Evolutionary conservation across 1,140 invertebrate genomes (phyloP).

Genomic region (Cotesia chilonis): DNA sequence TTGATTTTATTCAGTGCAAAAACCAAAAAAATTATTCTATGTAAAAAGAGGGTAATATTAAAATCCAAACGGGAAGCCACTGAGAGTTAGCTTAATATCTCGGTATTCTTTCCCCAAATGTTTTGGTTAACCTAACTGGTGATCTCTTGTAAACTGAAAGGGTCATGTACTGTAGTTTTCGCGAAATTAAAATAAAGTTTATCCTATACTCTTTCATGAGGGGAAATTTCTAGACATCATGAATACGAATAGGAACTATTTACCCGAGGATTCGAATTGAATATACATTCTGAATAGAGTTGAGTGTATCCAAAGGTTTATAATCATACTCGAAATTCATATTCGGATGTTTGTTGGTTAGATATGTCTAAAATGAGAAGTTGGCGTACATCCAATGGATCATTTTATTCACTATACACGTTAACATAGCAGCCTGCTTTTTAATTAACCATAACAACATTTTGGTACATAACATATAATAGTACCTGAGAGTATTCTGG

Average conservation of each 20-base stretch:
- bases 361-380: constrained; percentile 21
- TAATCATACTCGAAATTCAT: constrained; percentile 21
- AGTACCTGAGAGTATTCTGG: too few relatives aligned
- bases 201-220: background rate
- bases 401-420: constrained; percentile 4
- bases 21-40: too few relatives aligned
- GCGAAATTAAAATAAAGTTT: too few relatives aligned
- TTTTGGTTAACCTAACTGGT: too few relatives aligned
- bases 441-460: constrained; percentile 29
- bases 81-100: too few relatives aligned
- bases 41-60: too few relatives aligned
- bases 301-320: constrained; percentile 19
- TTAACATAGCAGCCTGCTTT: background rate
- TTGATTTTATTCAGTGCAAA: too few relatives aligned
- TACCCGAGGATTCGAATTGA: constrained; percentile 14
- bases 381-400: constrained; percentile 6
- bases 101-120: too few relatives aligned
- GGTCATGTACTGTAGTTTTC: too few relatives aligned
- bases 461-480: background rate
- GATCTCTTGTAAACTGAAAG: background rate
- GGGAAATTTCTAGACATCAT: constrained; percentile 3
- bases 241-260: constrained; percentile 15
- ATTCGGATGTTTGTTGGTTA: constrained; percentile 20
- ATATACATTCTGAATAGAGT: background rate
- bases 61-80: too few relatives aligned